Percentiles rank a stretch among this genome's conserved stretches.
phyloP scores from a whole-genome alignment of 2,797 vertebrate species.

The Phoebastria nigripes region DNA sequence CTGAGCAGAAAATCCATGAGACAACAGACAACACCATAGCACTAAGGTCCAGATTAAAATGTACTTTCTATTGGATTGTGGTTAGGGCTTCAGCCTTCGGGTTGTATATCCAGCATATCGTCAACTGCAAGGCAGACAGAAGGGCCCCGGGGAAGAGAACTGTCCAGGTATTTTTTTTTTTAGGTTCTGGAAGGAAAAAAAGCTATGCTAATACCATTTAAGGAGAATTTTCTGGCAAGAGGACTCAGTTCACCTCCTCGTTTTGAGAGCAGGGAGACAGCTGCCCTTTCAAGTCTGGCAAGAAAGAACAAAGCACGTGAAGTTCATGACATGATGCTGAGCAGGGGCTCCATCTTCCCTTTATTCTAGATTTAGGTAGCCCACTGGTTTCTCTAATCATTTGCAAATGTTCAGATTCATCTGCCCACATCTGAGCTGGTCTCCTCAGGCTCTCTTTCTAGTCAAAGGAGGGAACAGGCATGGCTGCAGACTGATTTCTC shows the following conservation, averaged over 20 bases:
- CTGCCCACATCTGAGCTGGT: neutral
- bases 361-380: neutral
- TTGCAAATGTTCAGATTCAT: constrained; percentile 24
- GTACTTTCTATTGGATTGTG: rapidly evolving
- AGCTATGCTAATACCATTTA: neutral
- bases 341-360: neutral
- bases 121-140: neutral
- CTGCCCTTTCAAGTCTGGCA: neutral
- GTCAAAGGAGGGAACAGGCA: neutral
- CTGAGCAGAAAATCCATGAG: neutral
- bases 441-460: constrained; percentile 4
- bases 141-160: neutral
- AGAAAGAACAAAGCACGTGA: neutral
- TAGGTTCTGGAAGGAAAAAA: neutral
- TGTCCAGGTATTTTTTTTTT: neutral
- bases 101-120: neutral
- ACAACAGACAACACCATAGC: neutral
- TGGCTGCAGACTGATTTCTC: neutral
- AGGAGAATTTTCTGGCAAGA: neutral
- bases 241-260: neutral
- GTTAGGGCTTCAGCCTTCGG: neutral
- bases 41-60: neutral
- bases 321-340: neutral
- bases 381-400: constrained; percentile 8
- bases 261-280: neutral